Conservation (phyloP, 1,140 invertebrate species). For the Drosophila simulans region DNA sequence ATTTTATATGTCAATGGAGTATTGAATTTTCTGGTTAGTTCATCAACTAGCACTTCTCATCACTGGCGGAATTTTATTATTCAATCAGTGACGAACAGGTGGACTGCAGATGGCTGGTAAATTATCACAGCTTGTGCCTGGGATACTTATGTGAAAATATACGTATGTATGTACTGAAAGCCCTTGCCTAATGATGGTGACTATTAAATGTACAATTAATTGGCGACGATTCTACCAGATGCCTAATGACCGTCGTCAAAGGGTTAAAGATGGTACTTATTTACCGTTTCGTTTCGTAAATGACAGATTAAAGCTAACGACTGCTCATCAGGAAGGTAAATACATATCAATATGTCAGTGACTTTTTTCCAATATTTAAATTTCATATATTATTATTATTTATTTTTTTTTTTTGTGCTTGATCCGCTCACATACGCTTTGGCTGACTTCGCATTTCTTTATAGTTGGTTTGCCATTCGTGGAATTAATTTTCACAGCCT, state of each 20-base stretch:
- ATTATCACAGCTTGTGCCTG: slow-evolving; percentile 25
- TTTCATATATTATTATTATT: neutral
- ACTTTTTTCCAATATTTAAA: slow-evolving; percentile 1
- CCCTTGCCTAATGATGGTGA: neutral
- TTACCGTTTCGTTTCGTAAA: neutral
- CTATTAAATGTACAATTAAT: slow-evolving; percentile 52
- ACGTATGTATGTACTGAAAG: too few species aligned
- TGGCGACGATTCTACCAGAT: slow-evolving; percentile 7
- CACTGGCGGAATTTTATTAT: slow-evolving; percentile 2
- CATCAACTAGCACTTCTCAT: neutral
- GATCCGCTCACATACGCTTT: slow-evolving; percentile 11
- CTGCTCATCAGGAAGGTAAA: neutral
- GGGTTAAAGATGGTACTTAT: slow-evolving; percentile 11
- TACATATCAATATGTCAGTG: neutral
- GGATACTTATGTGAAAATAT: too few species aligned
- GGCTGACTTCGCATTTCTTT: slow-evolving; percentile 24
- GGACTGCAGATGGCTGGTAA: slow-evolving; percentile 14
- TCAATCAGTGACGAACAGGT: neutral
- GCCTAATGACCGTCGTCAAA: slow-evolving; percentile 45
- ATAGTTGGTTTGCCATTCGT: slow-evolving; percentile 17
- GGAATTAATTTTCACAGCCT: slow-evolving; percentile 31
- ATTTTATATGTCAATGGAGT: too few species aligned
- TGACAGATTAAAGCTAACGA: slow-evolving; percentile 18
- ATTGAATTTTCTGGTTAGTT: too few species aligned
- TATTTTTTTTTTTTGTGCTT: neutral